These are phyloP conservation scores for Antrozous pallidus DNA, from an alignment of 2,797 vertebrate genomes.

Conservation along the genomic window DNA sequence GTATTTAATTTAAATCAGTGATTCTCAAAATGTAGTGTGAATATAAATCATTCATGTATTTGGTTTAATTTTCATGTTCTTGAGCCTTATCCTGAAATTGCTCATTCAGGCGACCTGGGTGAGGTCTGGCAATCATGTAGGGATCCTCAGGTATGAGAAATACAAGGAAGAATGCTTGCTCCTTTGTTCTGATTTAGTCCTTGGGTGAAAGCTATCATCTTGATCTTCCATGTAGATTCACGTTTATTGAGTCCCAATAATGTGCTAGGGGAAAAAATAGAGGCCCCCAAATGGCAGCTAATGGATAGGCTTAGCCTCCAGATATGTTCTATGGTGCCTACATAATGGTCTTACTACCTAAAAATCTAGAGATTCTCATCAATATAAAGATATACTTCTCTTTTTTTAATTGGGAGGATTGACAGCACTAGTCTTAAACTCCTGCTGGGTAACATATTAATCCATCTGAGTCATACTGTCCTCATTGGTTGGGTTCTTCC, in stretches of 20 bases:
- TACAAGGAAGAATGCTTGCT: not conserved
- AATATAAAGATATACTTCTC: not conserved
- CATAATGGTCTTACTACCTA: not conserved
- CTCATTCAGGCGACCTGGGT: not conserved
- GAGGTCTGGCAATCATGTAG: not conserved
- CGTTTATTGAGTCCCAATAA: not conserved
- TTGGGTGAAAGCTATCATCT: not conserved
- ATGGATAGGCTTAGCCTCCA: not conserved
- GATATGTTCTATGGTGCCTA: not conserved
- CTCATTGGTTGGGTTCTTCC: not conserved
- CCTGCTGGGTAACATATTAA: not conserved
- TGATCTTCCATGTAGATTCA: not conserved
- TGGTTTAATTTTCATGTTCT: not conserved
- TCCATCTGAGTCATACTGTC: not conserved
- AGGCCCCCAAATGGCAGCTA: not conserved
- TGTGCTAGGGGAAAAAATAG: not conserved
- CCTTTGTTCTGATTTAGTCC: not conserved
- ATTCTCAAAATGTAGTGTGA: not conserved
- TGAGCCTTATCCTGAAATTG: not conserved
- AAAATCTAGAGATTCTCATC: not conserved
- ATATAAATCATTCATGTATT: not conserved
- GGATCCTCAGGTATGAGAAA: not conserved
- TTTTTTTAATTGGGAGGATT: not conserved
- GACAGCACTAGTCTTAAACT: not conserved
- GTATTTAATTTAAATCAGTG: not conserved